Conservation (phyloP, 2,113 vertebrate genomes). For the Xenopus borealis region DNA sequence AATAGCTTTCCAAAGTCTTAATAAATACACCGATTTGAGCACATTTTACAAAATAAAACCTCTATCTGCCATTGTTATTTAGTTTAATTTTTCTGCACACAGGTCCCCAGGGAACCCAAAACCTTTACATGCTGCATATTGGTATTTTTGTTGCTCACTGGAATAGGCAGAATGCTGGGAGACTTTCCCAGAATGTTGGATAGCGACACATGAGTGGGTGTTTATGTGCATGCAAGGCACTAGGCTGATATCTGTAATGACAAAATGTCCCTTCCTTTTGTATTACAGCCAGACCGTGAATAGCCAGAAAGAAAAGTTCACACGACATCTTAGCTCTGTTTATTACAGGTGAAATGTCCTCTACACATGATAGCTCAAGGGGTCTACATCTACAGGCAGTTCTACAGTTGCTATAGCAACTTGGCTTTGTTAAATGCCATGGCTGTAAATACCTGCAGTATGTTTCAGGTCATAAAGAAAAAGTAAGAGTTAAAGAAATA, state of each 20-base stretch:
- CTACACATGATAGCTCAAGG: constrained; percentile 23
- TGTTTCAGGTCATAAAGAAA: neutral
- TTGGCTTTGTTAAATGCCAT: constrained; percentile 4
- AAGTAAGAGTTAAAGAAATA: no score
- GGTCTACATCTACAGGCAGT: neutral
- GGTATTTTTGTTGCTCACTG: constrained; percentile 31
- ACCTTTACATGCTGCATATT: constrained; percentile 32
- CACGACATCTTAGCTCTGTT: constrained; percentile 36
- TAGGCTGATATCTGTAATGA: constrained; percentile 22
- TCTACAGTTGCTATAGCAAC: constrained; percentile 25
- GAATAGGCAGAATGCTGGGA: constrained; percentile 32
- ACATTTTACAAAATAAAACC: no score
- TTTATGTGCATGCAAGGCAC: constrained; percentile 18
- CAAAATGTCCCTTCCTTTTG: constrained; percentile 15
- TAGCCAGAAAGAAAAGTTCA: constrained; percentile 39
- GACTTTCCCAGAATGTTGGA: constrained; percentile 10
- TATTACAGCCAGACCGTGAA: constrained; percentile 14
- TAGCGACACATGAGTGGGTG: constrained; percentile 30
- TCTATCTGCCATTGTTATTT: no score
- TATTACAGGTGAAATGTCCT: constrained; percentile 39
- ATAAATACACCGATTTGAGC: no score
- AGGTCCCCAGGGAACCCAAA: constrained; percentile 22
- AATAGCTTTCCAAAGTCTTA: no score
- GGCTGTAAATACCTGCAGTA: neutral
- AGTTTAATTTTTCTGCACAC: neutral